Conservation (phyloP, 2,797 vertebrate species). For the Gymnodraco acuticeps region DNA sequence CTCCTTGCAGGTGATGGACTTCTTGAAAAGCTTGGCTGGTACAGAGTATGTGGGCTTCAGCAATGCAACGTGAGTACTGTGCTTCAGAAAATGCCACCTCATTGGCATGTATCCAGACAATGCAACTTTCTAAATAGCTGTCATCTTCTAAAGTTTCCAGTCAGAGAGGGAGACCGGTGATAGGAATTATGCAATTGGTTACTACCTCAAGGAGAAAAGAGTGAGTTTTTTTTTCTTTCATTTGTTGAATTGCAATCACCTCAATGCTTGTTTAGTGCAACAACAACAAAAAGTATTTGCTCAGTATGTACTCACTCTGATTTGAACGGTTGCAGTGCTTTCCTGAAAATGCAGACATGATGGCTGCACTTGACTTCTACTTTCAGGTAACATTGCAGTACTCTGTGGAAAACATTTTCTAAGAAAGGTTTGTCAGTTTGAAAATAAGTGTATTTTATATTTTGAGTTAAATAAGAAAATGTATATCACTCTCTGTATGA, state of each 20-base stretch:
- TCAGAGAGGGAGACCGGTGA: constrained; percentile 94
- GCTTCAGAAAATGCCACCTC: not conserved
- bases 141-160: constrained; percentile 86
- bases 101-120: not conserved
- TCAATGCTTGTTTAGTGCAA: not conserved
- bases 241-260: not conserved
- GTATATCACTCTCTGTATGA: no score
- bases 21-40: constrained; percentile 90
- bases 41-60: constrained; percentile 92
- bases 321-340: constrained; percentile 86
- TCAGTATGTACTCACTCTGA: constrained; percentile 24
- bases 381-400: constrained; percentile 85
- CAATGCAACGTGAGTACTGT: constrained; percentile 90
- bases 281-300: not conserved
- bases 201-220: constrained; percentile 95
- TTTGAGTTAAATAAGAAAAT: not conserved
- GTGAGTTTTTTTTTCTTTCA: constrained; percentile 71
- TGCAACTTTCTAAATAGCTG: not conserved
- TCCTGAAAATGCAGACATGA: constrained; percentile 89
- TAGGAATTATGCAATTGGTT: constrained; percentile 93
- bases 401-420: not conserved
- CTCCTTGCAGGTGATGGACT: constrained; percentile 88
- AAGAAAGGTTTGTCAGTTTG: not conserved
- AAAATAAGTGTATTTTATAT: no score
- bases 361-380: constrained; percentile 91